Conservation (phyloP, 2,888 invertebrate species). For the Drosophila niveifrons region DNA sequence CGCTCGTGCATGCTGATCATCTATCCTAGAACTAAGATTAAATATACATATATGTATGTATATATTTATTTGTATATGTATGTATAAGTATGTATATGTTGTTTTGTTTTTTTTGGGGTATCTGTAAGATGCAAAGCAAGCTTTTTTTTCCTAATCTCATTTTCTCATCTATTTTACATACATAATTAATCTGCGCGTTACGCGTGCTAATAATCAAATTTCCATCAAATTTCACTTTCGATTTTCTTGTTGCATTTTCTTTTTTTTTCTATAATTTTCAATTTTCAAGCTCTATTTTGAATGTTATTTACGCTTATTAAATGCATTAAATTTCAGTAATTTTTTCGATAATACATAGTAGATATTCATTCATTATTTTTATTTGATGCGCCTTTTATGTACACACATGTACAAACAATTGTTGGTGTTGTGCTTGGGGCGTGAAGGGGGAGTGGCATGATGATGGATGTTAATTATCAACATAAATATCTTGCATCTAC, state of each 20-base stretch:
- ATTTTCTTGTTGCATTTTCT: slow-evolving; percentile 25
- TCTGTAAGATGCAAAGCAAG: slow-evolving; percentile 50
- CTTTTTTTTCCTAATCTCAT: slow-evolving; percentile 30
- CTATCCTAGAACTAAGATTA: slow-evolving; percentile 44
- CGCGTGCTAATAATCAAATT: slow-evolving; percentile 56
- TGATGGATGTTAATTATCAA: slow-evolving; percentile 21
- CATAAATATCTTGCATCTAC: slow-evolving; percentile 42
- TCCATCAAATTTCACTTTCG: slow-evolving; percentile 9
- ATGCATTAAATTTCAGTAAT: slow-evolving; percentile 75
- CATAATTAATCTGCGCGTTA: slow-evolving; percentile 57
- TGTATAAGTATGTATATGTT: slow-evolving; percentile 18
- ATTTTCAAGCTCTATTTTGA: slow-evolving; percentile 70
- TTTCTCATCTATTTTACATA: slow-evolving; percentile 67
- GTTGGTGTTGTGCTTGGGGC: slow-evolving; percentile 35
- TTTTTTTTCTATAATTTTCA: slow-evolving; percentile 26
- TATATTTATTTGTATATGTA: slow-evolving; percentile 5
- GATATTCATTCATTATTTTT: slow-evolving; percentile 11
- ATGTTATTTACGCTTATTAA: slow-evolving; percentile 76
- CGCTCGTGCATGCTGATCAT: slow-evolving; percentile 21
- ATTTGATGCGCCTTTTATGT: slow-evolving; percentile 16
- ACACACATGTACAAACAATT: slow-evolving; percentile 32
- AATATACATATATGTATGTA: slow-evolving; percentile 8
- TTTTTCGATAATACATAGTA: slow-evolving; percentile 30
- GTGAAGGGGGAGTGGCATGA: slow-evolving; percentile 2
- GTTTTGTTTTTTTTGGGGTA: background rate